phyloP scores from a whole-genome alignment of 1,140 invertebrate species.

The Fopius arisanus region DNA sequence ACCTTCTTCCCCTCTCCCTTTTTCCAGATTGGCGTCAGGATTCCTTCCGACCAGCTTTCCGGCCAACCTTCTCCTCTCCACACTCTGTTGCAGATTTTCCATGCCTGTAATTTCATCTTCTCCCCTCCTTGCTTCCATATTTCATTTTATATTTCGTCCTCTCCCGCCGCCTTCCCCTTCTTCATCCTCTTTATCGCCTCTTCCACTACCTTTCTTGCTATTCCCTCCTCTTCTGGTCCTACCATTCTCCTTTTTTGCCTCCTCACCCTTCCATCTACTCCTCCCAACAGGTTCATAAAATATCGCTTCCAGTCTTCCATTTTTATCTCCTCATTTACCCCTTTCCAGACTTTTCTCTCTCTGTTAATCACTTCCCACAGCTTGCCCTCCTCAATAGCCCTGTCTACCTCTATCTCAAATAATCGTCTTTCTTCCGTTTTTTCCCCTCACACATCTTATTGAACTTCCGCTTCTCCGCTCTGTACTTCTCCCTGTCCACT shows the following conservation, averaged over 20 bases:
- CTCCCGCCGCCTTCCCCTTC: slow-evolving; percentile 6
- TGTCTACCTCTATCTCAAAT: background rate
- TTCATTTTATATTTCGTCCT: slow-evolving; percentile 24
- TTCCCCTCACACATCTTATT: background rate
- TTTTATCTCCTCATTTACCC: background rate
- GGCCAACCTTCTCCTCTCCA: slow-evolving; percentile 36
- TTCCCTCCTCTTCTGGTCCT: background rate
- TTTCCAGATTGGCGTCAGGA: slow-evolving; percentile 39
- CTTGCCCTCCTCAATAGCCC: background rate
- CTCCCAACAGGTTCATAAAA: background rate
- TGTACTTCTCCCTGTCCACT: background rate
- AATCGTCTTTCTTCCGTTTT: background rate
- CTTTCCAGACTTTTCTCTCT: background rate
- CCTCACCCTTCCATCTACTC: background rate
- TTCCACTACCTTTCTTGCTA: no score
- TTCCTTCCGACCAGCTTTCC: slow-evolving; percentile 35
- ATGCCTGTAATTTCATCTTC: background rate
- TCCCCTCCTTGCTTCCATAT: slow-evolving; percentile 1
- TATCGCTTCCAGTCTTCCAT: background rate
- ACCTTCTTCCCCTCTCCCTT: slow-evolving; percentile 41
- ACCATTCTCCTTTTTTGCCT: background rate
- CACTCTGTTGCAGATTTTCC: slow-evolving; percentile 7
- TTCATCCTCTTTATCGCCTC: slow-evolving; percentile 12
- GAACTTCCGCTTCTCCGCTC: background rate
- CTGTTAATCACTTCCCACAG: background rate